phyloP scores from a whole-genome alignment of 2,797 vertebrate species.

The Caiman crocodilus region DNA sequence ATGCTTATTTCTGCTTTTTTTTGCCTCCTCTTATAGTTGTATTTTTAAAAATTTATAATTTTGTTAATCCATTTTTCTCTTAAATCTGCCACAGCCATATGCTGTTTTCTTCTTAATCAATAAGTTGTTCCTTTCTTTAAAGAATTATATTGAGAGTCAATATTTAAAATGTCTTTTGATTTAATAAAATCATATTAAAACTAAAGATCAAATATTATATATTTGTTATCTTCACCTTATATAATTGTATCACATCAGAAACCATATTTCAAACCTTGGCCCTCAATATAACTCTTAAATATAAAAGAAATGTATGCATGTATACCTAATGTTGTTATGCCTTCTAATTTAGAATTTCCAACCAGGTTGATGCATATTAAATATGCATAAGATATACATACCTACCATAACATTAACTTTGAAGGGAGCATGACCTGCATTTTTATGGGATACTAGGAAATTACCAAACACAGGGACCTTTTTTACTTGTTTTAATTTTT shows the following conservation, averaged over 20 bases:
- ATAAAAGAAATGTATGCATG: background rate
- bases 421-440: background rate
- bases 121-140: rapidly evolving
- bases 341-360: background rate
- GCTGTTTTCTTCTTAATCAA: background rate
- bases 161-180: too few species aligned
- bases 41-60: background rate
- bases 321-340: background rate
- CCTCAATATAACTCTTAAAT: background rate
- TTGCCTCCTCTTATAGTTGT: background rate
- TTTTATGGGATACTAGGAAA: background rate
- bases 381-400: background rate
- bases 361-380: background rate
- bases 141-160: background rate
- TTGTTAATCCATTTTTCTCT: background rate
- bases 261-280: too few species aligned
- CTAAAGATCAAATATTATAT: too few species aligned
- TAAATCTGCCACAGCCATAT: background rate
- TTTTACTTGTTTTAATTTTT: background rate
- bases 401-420: background rate
- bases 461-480: background rate
- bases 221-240: too few species aligned
- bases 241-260: too few species aligned
- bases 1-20: background rate
- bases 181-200: too few species aligned